Conservation (phyloP, 37 sponge, comb jelly and placozoan genomes). For the Oopsacas minuta region DNA sequence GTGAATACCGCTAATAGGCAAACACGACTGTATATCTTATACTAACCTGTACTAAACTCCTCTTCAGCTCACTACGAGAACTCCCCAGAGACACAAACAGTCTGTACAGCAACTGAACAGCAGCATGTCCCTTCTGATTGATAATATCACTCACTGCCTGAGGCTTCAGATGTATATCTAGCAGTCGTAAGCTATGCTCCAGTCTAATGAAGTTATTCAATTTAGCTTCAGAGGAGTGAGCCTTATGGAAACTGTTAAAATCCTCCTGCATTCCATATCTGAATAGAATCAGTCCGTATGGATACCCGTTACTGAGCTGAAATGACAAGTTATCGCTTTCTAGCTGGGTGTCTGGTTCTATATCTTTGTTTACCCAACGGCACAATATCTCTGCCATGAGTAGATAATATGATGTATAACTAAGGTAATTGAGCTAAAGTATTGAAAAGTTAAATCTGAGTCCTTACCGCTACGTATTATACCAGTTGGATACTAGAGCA, state of each 20-base stretch:
- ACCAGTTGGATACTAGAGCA: no score
- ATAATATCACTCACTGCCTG: constrained; percentile 25
- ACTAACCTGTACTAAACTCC: background rate
- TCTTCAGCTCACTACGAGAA: background rate
- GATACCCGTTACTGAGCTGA: constrained; percentile 66
- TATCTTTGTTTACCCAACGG: constrained; percentile 78
- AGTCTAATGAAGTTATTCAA: constrained; percentile 79
- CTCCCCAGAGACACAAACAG: background rate
- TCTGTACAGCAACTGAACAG: constrained; percentile 7
- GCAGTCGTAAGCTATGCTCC: constrained; percentile 62
- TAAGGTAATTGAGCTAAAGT: background rate
- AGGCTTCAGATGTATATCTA: constrained; percentile 71
- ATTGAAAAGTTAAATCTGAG: no score
- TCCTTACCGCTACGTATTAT: no score
- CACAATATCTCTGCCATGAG: constrained; percentile 87
- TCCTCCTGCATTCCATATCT: constrained; percentile 70
- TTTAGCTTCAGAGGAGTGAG: constrained; percentile 66
- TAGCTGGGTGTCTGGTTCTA: constrained; percentile 20
- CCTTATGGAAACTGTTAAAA: constrained; percentile 23
- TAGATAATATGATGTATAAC: background rate
- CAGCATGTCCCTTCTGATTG: background rate
- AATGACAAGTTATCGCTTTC: constrained; percentile 35
- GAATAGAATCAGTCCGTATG: constrained; percentile 64
- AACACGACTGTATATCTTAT: background rate
- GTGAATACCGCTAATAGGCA: background rate